Percentiles rank a stretch among this genome's conserved stretches.
These are phyloP conservation scores for Ceryle rudis DNA, from an alignment of 2,797 vertebrate species.

Conservation along the genomic window DNA sequence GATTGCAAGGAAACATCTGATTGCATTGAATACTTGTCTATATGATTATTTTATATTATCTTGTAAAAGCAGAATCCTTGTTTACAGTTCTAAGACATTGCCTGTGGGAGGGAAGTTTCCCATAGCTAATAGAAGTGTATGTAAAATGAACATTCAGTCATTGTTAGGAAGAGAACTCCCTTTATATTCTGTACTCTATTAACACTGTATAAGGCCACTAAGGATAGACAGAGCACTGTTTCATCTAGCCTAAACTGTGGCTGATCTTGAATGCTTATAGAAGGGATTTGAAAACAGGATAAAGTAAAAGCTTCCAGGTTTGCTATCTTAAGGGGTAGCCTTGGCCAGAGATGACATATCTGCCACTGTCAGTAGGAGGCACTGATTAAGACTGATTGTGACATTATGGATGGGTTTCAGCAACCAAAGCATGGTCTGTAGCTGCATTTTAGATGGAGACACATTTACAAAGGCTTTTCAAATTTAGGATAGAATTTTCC, in stretches of 20 bases:
- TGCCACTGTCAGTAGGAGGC: background rate
- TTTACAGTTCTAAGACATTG: background rate
- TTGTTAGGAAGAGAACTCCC: background rate
- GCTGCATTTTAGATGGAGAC: background rate
- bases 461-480: background rate
- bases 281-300: background rate
- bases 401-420: background rate
- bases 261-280: background rate
- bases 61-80: background rate
- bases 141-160: background rate
- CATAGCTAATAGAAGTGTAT: background rate
- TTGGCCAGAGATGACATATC: background rate
- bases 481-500: background rate
- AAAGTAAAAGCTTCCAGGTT: background rate
- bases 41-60: background rate
- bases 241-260: background rate
- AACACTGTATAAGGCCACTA: background rate
- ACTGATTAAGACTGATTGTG: background rate
- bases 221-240: background rate
- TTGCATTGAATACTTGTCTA: background rate
- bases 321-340: background rate
- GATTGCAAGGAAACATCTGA: background rate
- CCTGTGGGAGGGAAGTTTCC: background rate
- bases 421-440: background rate
- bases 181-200: background rate